Evolutionary conservation across 2,888 invertebrate genomes (phyloP).

Genomic region (Pilophorus perplexus): DNA sequence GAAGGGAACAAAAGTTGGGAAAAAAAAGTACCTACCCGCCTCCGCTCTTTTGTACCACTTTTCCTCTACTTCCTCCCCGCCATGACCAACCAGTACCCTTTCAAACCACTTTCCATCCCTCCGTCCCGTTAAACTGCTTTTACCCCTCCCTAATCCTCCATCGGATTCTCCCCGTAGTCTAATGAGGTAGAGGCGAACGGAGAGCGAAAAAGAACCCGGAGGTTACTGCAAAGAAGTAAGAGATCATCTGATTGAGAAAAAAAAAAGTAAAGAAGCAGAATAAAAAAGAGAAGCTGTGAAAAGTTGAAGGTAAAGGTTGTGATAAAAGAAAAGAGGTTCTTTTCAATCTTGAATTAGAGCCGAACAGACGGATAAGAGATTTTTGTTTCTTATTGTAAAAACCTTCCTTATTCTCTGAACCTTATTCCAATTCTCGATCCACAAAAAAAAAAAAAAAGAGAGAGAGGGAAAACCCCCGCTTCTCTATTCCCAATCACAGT

Average conservation of each 20-base stretch:
- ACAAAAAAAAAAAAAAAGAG: background rate
- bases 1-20: background rate
- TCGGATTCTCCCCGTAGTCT: too few relatives aligned
- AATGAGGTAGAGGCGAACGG: background rate
- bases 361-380: background rate
- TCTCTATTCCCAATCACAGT: too few relatives aligned
- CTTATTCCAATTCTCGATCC: background rate
- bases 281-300: background rate
- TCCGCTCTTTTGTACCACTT: too few relatives aligned
- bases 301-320: constrained; percentile 13
- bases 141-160: too few relatives aligned
- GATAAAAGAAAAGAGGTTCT: constrained; percentile 1
- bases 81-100: too few relatives aligned
- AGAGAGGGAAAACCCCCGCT: too few relatives aligned
- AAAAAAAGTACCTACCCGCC: too few relatives aligned
- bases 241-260: constrained; percentile 17
- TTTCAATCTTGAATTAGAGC: constrained; percentile 16
- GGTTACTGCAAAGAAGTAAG: background rate
- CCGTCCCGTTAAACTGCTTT: too few relatives aligned
- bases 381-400: constrained; percentile 3
- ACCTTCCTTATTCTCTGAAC: background rate
- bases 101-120: too few relatives aligned
- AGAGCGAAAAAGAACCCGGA: background rate
- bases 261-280: background rate
- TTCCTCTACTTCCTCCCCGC: too few relatives aligned